phyloP scores from a whole-genome alignment of 2,797 vertebrate species.

The Mormyrus proboscirostris region DNA sequence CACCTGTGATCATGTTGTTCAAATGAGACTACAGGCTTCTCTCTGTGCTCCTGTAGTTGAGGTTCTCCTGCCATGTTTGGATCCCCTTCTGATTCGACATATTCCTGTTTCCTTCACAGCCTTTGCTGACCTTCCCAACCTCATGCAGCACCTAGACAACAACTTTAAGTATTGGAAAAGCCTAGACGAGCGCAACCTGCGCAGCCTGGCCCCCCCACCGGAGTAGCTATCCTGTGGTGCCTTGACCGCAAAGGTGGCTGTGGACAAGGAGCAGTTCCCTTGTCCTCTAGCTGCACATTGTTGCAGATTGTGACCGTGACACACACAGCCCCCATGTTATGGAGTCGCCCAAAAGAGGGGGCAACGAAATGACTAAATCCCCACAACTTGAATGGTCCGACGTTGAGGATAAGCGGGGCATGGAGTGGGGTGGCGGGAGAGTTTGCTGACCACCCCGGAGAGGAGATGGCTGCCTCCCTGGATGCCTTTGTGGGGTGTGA shows the following conservation, averaged over 20 bases:
- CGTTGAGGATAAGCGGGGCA: neutral
- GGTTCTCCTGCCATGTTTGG: neutral
- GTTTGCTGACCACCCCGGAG: neutral
- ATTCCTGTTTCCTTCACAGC: slow-evolving; percentile 49
- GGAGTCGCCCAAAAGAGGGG: neutral
- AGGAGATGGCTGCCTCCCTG: neutral
- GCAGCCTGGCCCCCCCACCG: slow-evolving; percentile 76
- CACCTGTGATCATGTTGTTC: neutral
- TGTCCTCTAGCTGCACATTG: neutral
- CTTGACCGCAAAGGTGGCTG: neutral
- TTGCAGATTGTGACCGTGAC: neutral
- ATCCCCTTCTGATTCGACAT: neutral
- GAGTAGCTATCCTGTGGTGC: slow-evolving; percentile 55
- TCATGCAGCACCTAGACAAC: slow-evolving; percentile 92
- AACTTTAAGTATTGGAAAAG: slow-evolving; percentile 98
- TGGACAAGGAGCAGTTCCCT: neutral
- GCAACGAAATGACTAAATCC: neutral
- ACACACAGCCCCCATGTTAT: neutral
- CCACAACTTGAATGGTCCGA: neutral
- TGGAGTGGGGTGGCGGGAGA: neutral
- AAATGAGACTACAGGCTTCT: neutral
- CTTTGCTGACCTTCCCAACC: slow-evolving; percentile 88
- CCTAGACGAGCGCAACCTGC: slow-evolving; percentile 80
- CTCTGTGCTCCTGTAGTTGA: neutral
- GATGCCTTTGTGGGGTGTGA: neutral